Evolutionary conservation across 2,888 invertebrate species (phyloP), one percentile per base, ranked within the genome.

Genomic region (Physocephala rufipes): DNA sequence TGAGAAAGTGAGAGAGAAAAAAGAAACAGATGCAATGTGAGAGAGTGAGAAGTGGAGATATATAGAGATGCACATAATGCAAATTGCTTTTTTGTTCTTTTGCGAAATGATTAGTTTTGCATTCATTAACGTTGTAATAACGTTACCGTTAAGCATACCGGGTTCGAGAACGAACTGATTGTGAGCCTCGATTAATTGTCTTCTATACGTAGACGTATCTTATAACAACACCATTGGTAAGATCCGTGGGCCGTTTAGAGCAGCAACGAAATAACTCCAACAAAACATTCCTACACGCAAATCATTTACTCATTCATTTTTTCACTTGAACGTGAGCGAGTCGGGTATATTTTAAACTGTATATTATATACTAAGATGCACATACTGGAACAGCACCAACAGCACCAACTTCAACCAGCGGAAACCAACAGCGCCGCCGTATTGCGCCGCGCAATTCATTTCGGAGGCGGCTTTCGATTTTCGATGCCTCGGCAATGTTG

Each of bases 401-500:
- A 24, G 66, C 53, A 36, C 53, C 53, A 66, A 53, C 49, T 19
- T 43, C 49, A 24, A 58, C 36, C 24, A 21, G 15, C 13, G 5
- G 24, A 24, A 58, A 58, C 16, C 24, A 26, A 28, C 9, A 26
- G 9, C 16, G 26, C 12, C 26, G 12, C n/a, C n/a, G n/a, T n/a
- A n/a, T n/a, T n/a, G n/a, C n/a, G n/a, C n/a, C n/a, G n/a, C n/a
- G n/a, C n/a, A n/a, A n/a, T 24, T 26, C 28, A 58, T 13, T 9
- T 9, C 24, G 58, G n/a, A n/a, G n/a, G 24, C 58, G 58, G 26
- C 28, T 58, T 58, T 58, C 58, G 59, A 61, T 67, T 28, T 59
- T 67, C 67, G 47, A 26, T 15, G 45, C 51, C 13, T 78, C 73
- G 80, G 76, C 79, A 79, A 81, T 78, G 85, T 85, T 84, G 82